Percentiles rank a stretch among this genome's conserved stretches.
Evolutionary conservation across 1,140 invertebrate genomes (phyloP).

Genomic region (Meloidogyne chitwoodi): DNA sequence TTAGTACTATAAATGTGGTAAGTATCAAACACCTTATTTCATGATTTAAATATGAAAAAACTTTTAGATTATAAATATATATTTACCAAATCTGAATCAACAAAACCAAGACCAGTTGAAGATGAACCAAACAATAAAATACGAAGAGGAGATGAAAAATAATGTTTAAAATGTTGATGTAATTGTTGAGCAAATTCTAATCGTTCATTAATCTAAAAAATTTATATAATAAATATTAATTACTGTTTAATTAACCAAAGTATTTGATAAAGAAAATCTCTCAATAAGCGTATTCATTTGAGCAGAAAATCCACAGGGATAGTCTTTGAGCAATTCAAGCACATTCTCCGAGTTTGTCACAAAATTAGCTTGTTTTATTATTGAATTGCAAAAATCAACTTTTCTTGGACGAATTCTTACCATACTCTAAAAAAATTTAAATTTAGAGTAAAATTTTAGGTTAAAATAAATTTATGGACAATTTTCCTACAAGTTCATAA

Average conservation of each 20-base stretch:
- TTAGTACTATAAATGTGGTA: not conserved
- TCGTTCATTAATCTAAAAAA: slow-evolving; percentile 29
- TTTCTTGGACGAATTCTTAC: slow-evolving; percentile 13
- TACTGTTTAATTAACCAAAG: not conserved
- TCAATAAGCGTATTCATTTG: not conserved
- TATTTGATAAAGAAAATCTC: not conserved
- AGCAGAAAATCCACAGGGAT: not conserved
- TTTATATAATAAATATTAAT: not conserved
- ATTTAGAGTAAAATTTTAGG: too few species aligned
- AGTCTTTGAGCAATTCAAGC: slow-evolving; percentile 5
- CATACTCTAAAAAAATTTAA: slow-evolving; percentile 8
- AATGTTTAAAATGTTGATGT: slow-evolving; percentile 18
- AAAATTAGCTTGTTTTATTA: not conserved
- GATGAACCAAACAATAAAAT: slow-evolving; percentile 31
- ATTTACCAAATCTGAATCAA: slow-evolving; percentile 39
- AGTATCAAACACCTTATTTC: not conserved
- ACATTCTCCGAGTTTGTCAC: not conserved
- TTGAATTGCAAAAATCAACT: slow-evolving; percentile 1
- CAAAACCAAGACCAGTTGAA: slow-evolving; percentile 30
- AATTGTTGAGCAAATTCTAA: slow-evolving; percentile 18
- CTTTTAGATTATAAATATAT: not conserved
- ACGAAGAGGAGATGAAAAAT: slow-evolving; percentile 11
- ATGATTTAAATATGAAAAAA: not conserved
- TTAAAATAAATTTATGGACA: too few species aligned
- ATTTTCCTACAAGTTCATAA: too few species aligned